A percentile compares a stretch with the other conserved stretches of the same genome.
Conservation (phyloP, 2,797 vertebrate genomes). For the Carcharodon carcharias region DNA sequence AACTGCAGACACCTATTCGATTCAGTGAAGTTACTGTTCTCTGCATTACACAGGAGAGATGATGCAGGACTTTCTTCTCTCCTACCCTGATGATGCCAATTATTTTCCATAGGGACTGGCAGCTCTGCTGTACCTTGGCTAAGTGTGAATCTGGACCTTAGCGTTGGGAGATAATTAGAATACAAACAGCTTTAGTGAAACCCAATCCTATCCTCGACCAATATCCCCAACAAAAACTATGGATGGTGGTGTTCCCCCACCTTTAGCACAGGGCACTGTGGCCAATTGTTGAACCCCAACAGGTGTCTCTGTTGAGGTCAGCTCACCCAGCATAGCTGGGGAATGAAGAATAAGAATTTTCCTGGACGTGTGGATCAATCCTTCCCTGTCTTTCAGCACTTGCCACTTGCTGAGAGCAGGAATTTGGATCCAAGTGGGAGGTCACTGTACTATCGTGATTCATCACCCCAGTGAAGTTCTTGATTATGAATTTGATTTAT, state of each 20-base stretch:
- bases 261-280: too few relatives aligned
- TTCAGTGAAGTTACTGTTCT: too few relatives aligned
- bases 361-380: too few relatives aligned
- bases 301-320: too few relatives aligned
- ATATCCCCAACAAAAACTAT: background rate
- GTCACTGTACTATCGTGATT: too few relatives aligned
- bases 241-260: background rate
- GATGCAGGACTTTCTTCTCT: background rate
- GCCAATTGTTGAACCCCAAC: too few relatives aligned
- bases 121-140: background rate
- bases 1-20: background rate
- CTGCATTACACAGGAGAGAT: background rate
- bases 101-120: background rate
- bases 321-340: too few relatives aligned
- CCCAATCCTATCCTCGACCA: background rate
- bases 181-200: background rate
- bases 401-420: background rate
- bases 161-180: background rate
- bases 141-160: background rate
- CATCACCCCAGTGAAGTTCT: too few relatives aligned
- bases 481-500: too few relatives aligned
- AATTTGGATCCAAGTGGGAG: background rate
- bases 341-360: too few relatives aligned
- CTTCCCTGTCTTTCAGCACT: background rate
- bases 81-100: background rate